Percentiles rank a stretch among this genome's conserved stretches.
These are phyloP conservation scores for Cerastoderma edule DNA, from an alignment of 2,888 invertebrate species.

Conservation along the genomic window DNA sequence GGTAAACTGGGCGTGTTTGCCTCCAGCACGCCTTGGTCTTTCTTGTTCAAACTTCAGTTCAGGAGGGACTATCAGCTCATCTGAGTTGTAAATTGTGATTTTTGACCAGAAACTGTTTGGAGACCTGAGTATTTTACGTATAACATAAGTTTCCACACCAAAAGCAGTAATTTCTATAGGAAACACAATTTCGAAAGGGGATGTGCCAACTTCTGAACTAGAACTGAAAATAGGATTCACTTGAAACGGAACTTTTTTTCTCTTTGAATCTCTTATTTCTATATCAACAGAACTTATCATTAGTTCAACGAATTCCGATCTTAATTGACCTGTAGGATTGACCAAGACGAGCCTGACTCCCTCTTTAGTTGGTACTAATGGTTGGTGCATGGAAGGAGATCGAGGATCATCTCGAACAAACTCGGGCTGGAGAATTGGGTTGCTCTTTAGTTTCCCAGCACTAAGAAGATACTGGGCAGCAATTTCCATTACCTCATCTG, in stretches of 20 bases:
- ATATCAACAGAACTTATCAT: conserved; percentile 89
- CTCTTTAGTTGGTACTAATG: conserved; percentile 62
- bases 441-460: conserved; percentile 63
- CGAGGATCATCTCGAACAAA: conserved; percentile 56
- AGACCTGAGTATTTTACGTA: conserved; percentile 54
- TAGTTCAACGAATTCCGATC: conserved; percentile 91
- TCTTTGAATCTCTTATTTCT: conserved; percentile 85
- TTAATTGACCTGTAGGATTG: conserved; percentile 92
- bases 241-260: conserved; percentile 88
- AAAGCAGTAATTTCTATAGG: conserved; percentile 92
- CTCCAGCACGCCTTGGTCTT: conserved; percentile 46
- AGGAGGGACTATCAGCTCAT: conserved; percentile 66
- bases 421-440: conserved; percentile 69
- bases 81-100: conserved; percentile 68
- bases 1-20: conserved; percentile 47
- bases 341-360: conserved; percentile 87
- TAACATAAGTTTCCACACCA: conserved; percentile 87
- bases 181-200: conserved; percentile 87
- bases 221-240: conserved; percentile 92
- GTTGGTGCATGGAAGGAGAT: conserved; percentile 63
- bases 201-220: conserved; percentile 65
- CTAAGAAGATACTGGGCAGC: conserved; percentile 71
- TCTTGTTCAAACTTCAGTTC: conserved; percentile 61
- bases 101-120: conserved; percentile 64
- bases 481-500: conserved; percentile 67